Evolutionary conservation across 2,888 invertebrate genomes (phyloP).

Genomic region (Selenia dentaria): DNA sequence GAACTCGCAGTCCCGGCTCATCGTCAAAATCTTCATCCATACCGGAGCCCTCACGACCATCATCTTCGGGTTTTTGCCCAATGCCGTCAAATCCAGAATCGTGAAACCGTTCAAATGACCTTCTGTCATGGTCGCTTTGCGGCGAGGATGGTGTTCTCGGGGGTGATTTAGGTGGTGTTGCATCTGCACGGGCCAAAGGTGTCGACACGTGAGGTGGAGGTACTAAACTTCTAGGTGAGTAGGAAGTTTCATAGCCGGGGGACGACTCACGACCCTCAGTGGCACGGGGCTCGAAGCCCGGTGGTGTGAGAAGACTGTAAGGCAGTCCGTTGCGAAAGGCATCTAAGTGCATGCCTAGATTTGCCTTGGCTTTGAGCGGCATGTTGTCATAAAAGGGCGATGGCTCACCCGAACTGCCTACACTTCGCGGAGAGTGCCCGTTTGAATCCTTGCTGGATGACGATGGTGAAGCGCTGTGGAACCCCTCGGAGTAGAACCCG

Average conservation of each 20-base stretch:
- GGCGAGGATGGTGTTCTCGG: constrained; percentile 65
- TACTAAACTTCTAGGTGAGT: constrained; percentile 61
- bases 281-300: constrained; percentile 75
- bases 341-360: constrained; percentile 72
- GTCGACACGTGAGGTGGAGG: constrained; percentile 67
- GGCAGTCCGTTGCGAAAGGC: constrained; percentile 74
- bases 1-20: constrained; percentile 85
- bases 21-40: constrained; percentile 80
- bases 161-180: constrained; percentile 77
- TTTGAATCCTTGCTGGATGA: constrained; percentile 82
- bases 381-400: constrained; percentile 68
- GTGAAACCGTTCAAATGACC: constrained; percentile 70
- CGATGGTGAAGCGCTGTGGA: constrained; percentile 85
- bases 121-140: constrained; percentile 59
- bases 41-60: constrained; percentile 78
- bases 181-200: constrained; percentile 63
- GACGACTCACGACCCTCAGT: constrained; percentile 64
- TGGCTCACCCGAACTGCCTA: constrained; percentile 69
- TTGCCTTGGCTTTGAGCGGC: constrained; percentile 73
- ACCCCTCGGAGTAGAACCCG: constrained; percentile 85
- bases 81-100: constrained; percentile 79
- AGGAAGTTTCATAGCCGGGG: constrained; percentile 60
- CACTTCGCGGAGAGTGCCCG: constrained; percentile 77
- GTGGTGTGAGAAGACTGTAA: constrained; percentile 86
- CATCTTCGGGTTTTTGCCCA: constrained; percentile 63